These are phyloP conservation scores for Oegoconia quadripuncta DNA, from an alignment of 2,888 invertebrate species.

Conservation along the genomic window DNA sequence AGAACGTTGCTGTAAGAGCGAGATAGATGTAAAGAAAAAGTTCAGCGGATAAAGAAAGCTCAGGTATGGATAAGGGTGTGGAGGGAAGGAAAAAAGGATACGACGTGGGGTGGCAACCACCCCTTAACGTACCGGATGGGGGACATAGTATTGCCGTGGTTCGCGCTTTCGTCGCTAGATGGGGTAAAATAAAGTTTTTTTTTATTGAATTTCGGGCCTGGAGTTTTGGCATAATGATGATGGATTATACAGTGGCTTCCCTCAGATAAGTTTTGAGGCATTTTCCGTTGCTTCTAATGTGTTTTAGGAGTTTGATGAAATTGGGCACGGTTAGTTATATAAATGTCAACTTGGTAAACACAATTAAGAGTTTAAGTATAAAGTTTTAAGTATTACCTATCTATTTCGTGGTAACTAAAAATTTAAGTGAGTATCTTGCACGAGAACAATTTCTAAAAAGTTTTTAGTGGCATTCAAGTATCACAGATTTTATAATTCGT, in stretches of 20 bases:
- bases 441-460: too few species aligned
- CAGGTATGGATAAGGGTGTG: constrained; percentile 78
- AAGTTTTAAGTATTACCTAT: too few species aligned
- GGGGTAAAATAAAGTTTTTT: constrained; percentile 63
- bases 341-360: constrained; percentile 44
- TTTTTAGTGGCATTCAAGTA: too few species aligned
- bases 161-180: constrained; percentile 66
- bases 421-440: too few species aligned
- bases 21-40: constrained; percentile 67
- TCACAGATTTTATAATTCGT: too few species aligned
- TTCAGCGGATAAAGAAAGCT: constrained; percentile 76
- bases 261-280: constrained; percentile 70
- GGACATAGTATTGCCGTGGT: constrained; percentile 33
- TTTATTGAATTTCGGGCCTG: constrained; percentile 72
- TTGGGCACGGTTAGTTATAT: constrained; percentile 42
- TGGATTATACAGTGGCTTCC: constrained; percentile 71
- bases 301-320: constrained; percentile 64
- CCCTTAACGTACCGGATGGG: constrained; percentile 34
- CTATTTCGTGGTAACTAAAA: too few species aligned
- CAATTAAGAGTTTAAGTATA: constrained; percentile 16
- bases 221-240: constrained; percentile 77
- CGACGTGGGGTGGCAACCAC: constrained; percentile 62
- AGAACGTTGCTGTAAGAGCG: constrained; percentile 33
- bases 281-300: constrained; percentile 62
- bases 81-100: constrained; percentile 70